phyloP scores from a whole-genome alignment of 2,113 vertebrate genomes.

The Oncorhynchus nerka region DNA sequence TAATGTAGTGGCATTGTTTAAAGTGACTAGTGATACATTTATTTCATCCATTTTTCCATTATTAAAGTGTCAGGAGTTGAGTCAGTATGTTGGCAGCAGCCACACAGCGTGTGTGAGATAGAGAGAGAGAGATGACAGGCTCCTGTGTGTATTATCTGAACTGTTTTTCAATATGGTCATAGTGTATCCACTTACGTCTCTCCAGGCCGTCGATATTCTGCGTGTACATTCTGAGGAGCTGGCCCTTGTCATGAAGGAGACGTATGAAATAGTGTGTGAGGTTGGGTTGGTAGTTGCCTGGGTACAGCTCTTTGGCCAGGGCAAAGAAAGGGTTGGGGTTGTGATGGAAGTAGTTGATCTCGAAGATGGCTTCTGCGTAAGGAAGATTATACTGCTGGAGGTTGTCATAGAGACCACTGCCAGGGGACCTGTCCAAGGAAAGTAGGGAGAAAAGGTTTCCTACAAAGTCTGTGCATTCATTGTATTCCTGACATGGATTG shows the following conservation, averaged over 20 bases:
- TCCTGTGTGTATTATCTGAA: too few species aligned
- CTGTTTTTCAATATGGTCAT: neutral
- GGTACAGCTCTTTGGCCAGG: slow-evolving; percentile 88
- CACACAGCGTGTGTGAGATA: neutral
- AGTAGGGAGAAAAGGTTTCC: neutral
- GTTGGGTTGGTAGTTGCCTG: slow-evolving; percentile 85
- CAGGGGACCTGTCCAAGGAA: slow-evolving; percentile 80
- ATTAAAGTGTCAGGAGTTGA: too few species aligned
- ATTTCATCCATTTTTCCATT: too few species aligned
- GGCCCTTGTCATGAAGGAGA: slow-evolving; percentile 83
- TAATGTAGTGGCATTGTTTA: too few species aligned
- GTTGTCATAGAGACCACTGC: slow-evolving; percentile 88
- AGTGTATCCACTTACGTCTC: slow-evolving; percentile 70
- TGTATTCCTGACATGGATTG: neutral
- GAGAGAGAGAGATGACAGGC: neutral
- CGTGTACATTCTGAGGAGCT: slow-evolving; percentile 90
- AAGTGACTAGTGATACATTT: too few species aligned
- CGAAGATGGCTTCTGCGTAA: slow-evolving; percentile 94
- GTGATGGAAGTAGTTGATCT: slow-evolving; percentile 83
- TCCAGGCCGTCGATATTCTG: slow-evolving; percentile 97
- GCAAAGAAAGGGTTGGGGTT: slow-evolving; percentile 89
- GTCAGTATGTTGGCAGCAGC: too few species aligned
- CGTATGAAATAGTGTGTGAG: slow-evolving; percentile 85
- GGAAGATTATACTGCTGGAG: slow-evolving; percentile 87
- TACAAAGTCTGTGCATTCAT: neutral